Evolutionary conservation across 1,140 invertebrate genomes (phyloP), one percentile per base, ranked within the genome.

Genomic region (Armadillidium nasatum): DNA sequence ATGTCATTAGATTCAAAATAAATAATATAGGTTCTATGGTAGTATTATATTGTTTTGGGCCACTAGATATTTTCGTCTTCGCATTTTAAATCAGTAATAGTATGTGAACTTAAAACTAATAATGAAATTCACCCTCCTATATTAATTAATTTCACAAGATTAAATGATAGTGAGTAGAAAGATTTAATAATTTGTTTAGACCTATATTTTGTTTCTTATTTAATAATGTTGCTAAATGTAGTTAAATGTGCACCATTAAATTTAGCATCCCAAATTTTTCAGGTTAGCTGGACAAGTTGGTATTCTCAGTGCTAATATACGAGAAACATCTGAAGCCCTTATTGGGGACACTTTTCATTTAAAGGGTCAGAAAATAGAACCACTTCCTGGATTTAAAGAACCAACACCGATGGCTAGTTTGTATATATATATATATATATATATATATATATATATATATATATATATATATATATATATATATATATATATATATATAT

Each of bases 301-400:
- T 0, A 91, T 92, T 78, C 82, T 97, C 19, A 87, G 89, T 6
- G 94, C 93, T 81, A 94, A 92, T 81, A 94, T 97, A 88, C 88
- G 89, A 78, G 88, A 89, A 68, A 88, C 89, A 10, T 88, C 89
- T 77, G 95, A 97, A 85, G 92, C 92, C 3, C 83, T 88, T 77
- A 90, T 97, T 70, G 95, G 95, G 4, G 95, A 96, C 83, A 96
- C 94, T 7, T 84, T 96, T n/a, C 87, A 89, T 84, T 84, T 88
- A 7, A 87, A 87, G 75, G 82, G 84, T 11, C 70, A 82, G 3
- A 82, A 85, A 2, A 88, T 92, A 0, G 78, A 90, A 80, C 84
- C 90, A 10, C 83, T 94, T 44, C 83, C 87, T 44, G 89, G 88
- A 44, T 93, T 95, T 83, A 87, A 88, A 80, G 86, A 88, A 43